Base-by-base conservation (phyloP, 2,797 vertebrate species). In the Clarias platycephalus region DNA sequence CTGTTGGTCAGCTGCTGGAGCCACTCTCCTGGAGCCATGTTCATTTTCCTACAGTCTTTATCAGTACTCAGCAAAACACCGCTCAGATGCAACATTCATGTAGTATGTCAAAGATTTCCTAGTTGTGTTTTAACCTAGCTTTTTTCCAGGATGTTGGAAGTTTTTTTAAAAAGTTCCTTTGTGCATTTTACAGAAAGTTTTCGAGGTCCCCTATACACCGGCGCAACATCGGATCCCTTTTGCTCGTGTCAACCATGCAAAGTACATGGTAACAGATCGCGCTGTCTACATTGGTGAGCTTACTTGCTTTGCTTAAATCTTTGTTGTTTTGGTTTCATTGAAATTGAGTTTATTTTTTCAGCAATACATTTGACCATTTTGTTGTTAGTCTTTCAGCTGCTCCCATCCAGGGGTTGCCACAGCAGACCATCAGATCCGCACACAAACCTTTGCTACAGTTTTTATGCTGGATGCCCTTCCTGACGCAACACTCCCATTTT, bases 241-340 rank as follows among this genome's bases (percentile, higher is more conserved):
- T 55, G 90, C 95, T 1, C 93, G 94, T 13, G 95, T 96, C 80
- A 96, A 95, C 88, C 95, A 96, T 20, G 95, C 95, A 87, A 96
- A 96, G 87, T 96, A 93, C 90, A 96, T 96, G 95, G 95, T 96
- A 63, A 96, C 95, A 0, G 95, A 96, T 88, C 90, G 92, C 81
- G 93, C 94, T 20, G 91, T 94, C 82, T 96, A 96, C n/a, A 93
- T 96, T 49, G 95, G 95, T 96, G 90, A 0, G 89, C 40, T 22
- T 15, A 1, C 4, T 75, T 72, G 8, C 53, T 81, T 34, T 74
- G 5, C 26, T 55, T n/a, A 55, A 62, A 22, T 12, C 13, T 8
- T 34, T 22, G 18, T 75, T 87, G 79, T 83, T 26, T 44, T 74
- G 31, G 64, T 83, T 15, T 86, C 5, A 57, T n/a, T 81, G 13